phyloP scores from a whole-genome alignment of 2,797 vertebrate genomes.

The Chiloscyllium punctatum region DNA sequence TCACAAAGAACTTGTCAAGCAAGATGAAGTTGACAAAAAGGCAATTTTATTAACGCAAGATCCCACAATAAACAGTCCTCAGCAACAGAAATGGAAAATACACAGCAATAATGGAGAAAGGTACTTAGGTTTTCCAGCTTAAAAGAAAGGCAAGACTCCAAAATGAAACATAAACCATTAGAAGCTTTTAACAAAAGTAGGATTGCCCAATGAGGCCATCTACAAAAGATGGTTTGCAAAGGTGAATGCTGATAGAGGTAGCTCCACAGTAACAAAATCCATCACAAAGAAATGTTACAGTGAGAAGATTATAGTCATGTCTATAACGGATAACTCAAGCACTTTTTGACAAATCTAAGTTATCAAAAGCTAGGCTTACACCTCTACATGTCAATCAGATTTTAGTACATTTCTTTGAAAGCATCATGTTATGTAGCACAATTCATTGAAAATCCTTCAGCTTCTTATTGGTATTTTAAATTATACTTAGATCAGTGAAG shows the following conservation, averaged over 20 bases:
- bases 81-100: background rate
- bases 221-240: background rate
- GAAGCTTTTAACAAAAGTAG: conserved; percentile 16
- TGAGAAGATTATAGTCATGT: background rate
- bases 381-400: background rate
- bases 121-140: background rate
- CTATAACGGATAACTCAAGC: background rate
- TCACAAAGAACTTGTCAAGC: background rate
- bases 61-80: background rate
- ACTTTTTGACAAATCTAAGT: background rate
- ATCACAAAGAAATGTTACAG: background rate
- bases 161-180: background rate
- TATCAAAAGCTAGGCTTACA: background rate
- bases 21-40: background rate
- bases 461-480: background rate
- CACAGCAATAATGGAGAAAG: background rate
- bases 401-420: background rate
- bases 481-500: background rate
- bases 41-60: background rate
- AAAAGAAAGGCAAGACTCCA: background rate
- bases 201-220: background rate
- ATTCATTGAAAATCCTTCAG: background rate
- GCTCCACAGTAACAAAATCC: background rate
- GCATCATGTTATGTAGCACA: background rate
- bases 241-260: background rate